phyloP scores from a whole-genome alignment of 2,888 invertebrate genomes.

The Trichogramma dendrolimi region DNA sequence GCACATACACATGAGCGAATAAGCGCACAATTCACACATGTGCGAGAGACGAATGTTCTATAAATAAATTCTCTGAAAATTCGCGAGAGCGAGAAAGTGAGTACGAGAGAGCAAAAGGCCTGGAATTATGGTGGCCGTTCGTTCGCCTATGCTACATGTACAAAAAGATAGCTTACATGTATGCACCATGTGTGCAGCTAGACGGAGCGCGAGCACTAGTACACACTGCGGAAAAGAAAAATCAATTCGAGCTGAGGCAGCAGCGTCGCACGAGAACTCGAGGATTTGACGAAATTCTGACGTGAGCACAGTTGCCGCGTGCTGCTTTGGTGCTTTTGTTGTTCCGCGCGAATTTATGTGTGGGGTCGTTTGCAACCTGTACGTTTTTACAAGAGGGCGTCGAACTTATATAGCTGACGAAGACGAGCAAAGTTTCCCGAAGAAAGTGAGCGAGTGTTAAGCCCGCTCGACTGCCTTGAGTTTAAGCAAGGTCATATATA shows the following conservation, averaged over 20 bases:
- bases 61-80: background rate
- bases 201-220: too few relatives aligned
- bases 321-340: background rate
- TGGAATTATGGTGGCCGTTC: too few relatives aligned
- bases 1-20: background rate
- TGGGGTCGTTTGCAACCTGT: too few relatives aligned
- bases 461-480: too few relatives aligned
- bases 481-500: too few relatives aligned
- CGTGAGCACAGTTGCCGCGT: background rate
- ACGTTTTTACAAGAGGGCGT: too few relatives aligned
- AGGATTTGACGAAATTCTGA: conserved; percentile 20
- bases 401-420: too few relatives aligned
- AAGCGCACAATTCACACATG: conserved; percentile 20
- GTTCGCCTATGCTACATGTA: too few relatives aligned
- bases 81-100: background rate
- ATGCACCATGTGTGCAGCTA: too few relatives aligned
- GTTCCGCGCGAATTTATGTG: background rate
- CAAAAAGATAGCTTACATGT: too few relatives aligned
- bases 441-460: too few relatives aligned
- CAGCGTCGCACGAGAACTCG: background rate
- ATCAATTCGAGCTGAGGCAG: conserved; percentile 13
- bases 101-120: background rate
- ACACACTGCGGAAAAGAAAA: conserved; percentile 1
- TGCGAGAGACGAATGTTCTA: conserved; percentile 12
- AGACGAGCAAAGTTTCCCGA: too few relatives aligned